Percentiles rank a stretch among this genome's conserved stretches.
phyloP scores from a whole-genome alignment of 2,888 invertebrate species.

The Pyrgus malvae region DNA sequence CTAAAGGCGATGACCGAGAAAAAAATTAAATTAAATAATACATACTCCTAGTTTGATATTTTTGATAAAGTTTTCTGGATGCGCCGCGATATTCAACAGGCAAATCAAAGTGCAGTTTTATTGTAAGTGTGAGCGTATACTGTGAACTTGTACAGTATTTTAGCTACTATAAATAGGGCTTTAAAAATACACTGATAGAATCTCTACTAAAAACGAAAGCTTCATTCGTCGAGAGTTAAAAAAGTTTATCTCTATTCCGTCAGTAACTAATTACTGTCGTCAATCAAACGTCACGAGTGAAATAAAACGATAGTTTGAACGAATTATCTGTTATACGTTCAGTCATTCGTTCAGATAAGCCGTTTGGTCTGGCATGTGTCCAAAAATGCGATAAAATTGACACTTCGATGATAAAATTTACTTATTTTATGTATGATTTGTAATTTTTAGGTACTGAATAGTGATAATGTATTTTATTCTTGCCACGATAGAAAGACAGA shows the following conservation, averaged over 20 bases:
- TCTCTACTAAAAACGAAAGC: background rate
- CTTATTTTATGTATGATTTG: background rate
- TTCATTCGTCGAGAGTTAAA: conserved; percentile 16
- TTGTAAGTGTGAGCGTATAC: too few species aligned
- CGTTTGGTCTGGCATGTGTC: conserved; percentile 41
- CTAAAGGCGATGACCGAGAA: too few species aligned
- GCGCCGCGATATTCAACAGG: too few species aligned
- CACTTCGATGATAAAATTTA: conserved; percentile 31
- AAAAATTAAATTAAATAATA: too few species aligned
- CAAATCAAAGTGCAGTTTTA: too few species aligned
- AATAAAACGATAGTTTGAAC: conserved; percentile 31
- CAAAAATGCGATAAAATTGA: conserved; percentile 40
- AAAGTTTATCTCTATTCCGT: conserved; percentile 25
- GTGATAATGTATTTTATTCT: too few species aligned
- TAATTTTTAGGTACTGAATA: too few species aligned
- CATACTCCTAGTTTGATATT: too few species aligned
- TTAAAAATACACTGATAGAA: background rate
- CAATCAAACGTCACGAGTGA: conserved; percentile 38
- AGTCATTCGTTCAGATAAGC: conserved; percentile 33
- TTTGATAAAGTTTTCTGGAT: too few species aligned
- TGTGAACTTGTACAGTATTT: too few species aligned
- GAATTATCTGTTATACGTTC: conserved; percentile 30
- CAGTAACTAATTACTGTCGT: conserved; percentile 38
- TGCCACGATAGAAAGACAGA: too few species aligned
- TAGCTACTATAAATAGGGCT: background rate